Base-by-base conservation (phyloP, 2,797 vertebrate genomes). In the Lagodon rhomboides region DNA sequence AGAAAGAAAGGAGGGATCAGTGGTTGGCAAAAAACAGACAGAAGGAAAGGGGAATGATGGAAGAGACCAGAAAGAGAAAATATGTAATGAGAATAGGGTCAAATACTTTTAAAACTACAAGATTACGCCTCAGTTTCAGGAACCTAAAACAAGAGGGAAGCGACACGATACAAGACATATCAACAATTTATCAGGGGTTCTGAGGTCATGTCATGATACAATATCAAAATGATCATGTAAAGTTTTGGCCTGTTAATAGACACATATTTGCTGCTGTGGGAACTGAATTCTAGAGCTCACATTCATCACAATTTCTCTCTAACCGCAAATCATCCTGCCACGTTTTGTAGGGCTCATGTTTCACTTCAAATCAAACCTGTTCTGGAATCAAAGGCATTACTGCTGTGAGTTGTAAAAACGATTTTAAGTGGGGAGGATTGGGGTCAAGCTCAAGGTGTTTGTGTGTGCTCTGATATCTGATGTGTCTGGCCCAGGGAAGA, bases 291-390 rank as follows among this genome's bases (percentile, higher is more conserved):
- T 9, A 17, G 25, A 61, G 38, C 23, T 70, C 7, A 44, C 12
- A 56, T 11, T 59, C 47, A 43, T 30, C 25, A 1, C 34, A 76
- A 68, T 38, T 49, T 54, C 59, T 65, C 23, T 65, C 23, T 5
- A 30, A 76, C 58, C 41, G 1, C 43, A 73, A 81, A 73, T 64
- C 43, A 30, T 68, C 30, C 38, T 49, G 51, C 6, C 23, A 49
- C 13, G 27, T 75, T 80, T 46, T 54, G 20, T 75, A 44, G 1
- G 0, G 58, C 60, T 82, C 46, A 0, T 0, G 54, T 79, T 77
- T 82, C 49, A 41, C 43, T 64, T 79, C 18, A 73, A 84, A 78
- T 58, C 61, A 77, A 77, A 83, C 58, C 71, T 60, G 67, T 25
- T 60, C 50, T 62, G 0, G 0, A 63, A 77, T 84, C 54, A 80